Conservation (phyloP, 1,140 invertebrate genomes). For the Mizuhopecten yessoensis region DNA sequence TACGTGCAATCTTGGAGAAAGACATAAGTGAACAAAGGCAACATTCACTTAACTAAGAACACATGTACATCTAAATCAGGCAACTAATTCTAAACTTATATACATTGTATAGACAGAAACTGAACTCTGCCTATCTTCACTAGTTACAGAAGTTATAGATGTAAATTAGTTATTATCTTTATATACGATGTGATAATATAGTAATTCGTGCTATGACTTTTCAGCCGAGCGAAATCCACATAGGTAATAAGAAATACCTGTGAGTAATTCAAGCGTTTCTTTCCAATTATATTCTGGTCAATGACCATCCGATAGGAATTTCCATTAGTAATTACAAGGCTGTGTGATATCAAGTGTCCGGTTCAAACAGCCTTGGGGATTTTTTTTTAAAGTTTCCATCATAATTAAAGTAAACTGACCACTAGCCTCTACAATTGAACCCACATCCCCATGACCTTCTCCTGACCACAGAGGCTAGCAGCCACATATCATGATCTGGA, state of each 20-base stretch:
- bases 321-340: background rate
- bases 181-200: too few species aligned
- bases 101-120: too few species aligned
- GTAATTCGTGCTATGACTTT: background rate
- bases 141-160: too few species aligned
- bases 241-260: background rate
- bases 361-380: background rate
- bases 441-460: background rate
- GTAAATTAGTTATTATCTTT: too few species aligned
- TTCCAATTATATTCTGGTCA: background rate
- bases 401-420: conserved; percentile 11
- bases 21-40: too few species aligned
- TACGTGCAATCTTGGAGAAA: too few species aligned
- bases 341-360: background rate
- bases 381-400: background rate
- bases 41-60: too few species aligned
- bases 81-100: too few species aligned
- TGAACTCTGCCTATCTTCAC: too few species aligned
- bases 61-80: too few species aligned
- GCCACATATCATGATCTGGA: conserved; percentile 12
- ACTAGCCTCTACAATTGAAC: background rate
- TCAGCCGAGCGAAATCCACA: background rate
- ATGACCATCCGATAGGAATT: background rate
- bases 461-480: background rate
- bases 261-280: background rate